Conservation (phyloP, 2,113 vertebrate genomes). For the Antennarius striatus region DNA sequence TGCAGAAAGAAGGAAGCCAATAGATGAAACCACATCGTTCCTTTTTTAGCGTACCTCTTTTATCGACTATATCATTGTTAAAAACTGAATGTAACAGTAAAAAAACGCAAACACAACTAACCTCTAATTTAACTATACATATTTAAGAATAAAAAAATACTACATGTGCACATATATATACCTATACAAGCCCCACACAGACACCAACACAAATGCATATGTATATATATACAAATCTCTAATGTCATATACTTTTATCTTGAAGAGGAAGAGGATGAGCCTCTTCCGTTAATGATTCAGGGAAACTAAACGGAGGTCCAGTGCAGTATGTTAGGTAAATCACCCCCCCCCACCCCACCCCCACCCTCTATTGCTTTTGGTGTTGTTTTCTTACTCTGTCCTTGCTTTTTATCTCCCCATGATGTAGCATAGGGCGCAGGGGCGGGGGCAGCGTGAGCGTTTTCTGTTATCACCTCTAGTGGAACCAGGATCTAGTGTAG, state of each 20-base stretch:
- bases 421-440: slow-evolving; percentile 70
- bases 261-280: slow-evolving; percentile 71
- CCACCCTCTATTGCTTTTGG: slow-evolving; percentile 55
- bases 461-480: slow-evolving; percentile 52
- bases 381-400: slow-evolving; percentile 52
- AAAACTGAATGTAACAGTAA: slow-evolving; percentile 76
- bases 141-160: slow-evolving; percentile 74
- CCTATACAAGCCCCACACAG: slow-evolving; percentile 70
- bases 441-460: slow-evolving; percentile 46
- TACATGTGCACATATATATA: slow-evolving; percentile 76
- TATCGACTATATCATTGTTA: slow-evolving; percentile 67
- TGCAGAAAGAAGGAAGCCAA: slow-evolving; percentile 31
- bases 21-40: slow-evolving; percentile 38
- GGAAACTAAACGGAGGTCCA: slow-evolving; percentile 74
- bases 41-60: slow-evolving; percentile 47
- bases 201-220: slow-evolving; percentile 73
- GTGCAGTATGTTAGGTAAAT: slow-evolving; percentile 69
- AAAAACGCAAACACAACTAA: slow-evolving; percentile 73
- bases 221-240: slow-evolving; percentile 75
- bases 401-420: slow-evolving; percentile 50
- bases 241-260: slow-evolving; percentile 76
- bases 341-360: slow-evolving; percentile 13
- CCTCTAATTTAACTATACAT: slow-evolving; percentile 77
- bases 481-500: slow-evolving; percentile 60
- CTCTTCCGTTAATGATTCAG: slow-evolving; percentile 79